Evolutionary conservation across 2,888 invertebrate species (phyloP).

Genomic region (Drosophila quinaria): DNA sequence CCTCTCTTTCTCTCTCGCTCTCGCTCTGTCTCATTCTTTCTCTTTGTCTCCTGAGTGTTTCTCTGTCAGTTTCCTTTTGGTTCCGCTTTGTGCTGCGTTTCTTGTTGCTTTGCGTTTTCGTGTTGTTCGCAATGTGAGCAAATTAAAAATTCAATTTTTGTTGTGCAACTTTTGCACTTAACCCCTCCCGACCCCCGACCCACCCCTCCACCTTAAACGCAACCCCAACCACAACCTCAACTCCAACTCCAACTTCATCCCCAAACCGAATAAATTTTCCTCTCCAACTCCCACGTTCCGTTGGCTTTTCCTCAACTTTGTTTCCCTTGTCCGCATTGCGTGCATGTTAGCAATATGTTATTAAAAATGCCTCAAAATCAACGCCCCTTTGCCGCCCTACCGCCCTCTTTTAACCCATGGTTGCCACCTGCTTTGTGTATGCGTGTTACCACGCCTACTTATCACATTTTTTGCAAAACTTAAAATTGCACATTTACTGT

Average conservation of each 20-base stretch:
- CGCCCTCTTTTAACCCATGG: background rate
- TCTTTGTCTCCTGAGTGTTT: background rate
- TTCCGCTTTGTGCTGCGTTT: constrained; percentile 25
- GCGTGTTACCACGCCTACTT: constrained; percentile 28
- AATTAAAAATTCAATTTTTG: constrained; percentile 71
- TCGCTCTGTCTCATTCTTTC: background rate
- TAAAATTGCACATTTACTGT: background rate
- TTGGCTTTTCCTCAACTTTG: constrained; percentile 25
- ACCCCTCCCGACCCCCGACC: constrained; percentile 4
- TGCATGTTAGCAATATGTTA: constrained; percentile 62
- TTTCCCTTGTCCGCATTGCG: constrained; percentile 42
- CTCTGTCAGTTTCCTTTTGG: constrained; percentile 15
- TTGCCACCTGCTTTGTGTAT: constrained; percentile 3
- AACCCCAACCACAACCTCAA: background rate
- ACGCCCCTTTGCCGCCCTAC: background rate
- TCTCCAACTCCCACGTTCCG: background rate
- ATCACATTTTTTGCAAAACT: background rate
- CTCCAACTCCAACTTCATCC: background rate
- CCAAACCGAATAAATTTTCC: background rate
- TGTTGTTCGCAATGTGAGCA: constrained; percentile 37
- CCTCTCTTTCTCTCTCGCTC: constrained; percentile 2
- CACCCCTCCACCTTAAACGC: background rate
- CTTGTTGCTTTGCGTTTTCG: constrained; percentile 18
- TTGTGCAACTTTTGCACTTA: constrained; percentile 66
- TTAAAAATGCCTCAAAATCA: constrained; percentile 30